Evolutionary conservation across 2,113 vertebrate genomes (phyloP).

Genomic region (Pseudorectes ferrugineus): DNA sequence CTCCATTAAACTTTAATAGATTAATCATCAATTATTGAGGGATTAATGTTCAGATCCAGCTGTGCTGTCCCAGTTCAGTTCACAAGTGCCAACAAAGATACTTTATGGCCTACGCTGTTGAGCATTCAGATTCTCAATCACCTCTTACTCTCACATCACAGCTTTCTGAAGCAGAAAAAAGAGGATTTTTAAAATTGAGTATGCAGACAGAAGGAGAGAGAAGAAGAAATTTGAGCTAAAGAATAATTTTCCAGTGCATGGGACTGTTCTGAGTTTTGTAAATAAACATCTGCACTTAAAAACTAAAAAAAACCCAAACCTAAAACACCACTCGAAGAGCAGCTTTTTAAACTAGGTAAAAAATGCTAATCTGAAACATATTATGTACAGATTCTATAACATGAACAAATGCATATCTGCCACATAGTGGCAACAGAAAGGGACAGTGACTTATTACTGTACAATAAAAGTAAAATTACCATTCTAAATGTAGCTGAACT

Average conservation of each 20-base stretch:
- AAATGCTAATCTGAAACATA: not conserved
- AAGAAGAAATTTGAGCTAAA: not conserved
- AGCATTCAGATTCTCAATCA: slow-evolving; percentile 1
- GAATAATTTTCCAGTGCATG: not conserved
- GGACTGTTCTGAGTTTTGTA: not conserved
- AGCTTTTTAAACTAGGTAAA: not conserved
- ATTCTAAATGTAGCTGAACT: not conserved
- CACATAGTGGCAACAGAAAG: not conserved
- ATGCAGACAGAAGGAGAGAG: not conserved
- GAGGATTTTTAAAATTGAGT: not conserved
- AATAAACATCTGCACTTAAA: not conserved
- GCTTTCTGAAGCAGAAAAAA: slow-evolving; percentile 21
- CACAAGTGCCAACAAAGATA: slow-evolving; percentile 40
- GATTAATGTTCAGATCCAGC: slow-evolving; percentile 76
- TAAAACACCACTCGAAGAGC: not conserved
- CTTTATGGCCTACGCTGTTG: not conserved
- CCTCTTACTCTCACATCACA: not conserved
- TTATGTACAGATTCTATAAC: not conserved
- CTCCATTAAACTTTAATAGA: slow-evolving; percentile 82
- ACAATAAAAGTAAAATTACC: not conserved
- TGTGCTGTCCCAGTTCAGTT: slow-evolving; percentile 72
- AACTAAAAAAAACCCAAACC: not conserved
- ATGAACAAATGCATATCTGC: not conserved
- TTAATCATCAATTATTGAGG: slow-evolving; percentile 81
- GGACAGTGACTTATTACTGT: not conserved